phyloP scores from a whole-genome alignment of 2,113 vertebrate species.

The Oreochromis niloticus region DNA sequence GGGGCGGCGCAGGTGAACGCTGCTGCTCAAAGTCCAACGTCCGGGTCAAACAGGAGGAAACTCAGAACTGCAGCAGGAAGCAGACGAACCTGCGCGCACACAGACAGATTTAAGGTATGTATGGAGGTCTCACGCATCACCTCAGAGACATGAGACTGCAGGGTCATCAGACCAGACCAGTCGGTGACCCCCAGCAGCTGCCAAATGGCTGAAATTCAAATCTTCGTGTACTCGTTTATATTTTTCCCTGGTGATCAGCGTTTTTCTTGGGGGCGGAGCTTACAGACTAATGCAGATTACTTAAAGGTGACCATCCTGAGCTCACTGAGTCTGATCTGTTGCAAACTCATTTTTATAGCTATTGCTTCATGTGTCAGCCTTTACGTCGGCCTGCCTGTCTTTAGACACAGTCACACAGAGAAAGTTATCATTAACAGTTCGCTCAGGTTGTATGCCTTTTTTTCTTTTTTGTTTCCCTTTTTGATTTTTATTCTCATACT shows the following conservation, averaged over 20 bases:
- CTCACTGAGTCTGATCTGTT: accelerated
- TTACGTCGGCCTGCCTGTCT: not conserved
- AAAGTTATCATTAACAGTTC: not conserved
- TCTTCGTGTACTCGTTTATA: accelerated
- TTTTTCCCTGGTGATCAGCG: not conserved
- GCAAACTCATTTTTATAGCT: accelerated
- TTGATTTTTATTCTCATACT: not conserved
- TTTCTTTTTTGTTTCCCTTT: not conserved
- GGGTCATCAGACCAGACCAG: not conserved
- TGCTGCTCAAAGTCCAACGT: not conserved
- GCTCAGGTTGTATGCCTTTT: not conserved
- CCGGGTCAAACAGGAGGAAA: not conserved
- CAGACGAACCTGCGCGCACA: not conserved
- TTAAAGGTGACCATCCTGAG: not conserved
- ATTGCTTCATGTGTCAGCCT: not conserved
- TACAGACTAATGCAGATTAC: not conserved
- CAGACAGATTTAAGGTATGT: accelerated
- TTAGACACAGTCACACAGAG: not conserved
- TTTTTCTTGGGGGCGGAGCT: not conserved
- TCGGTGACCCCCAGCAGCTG: not conserved
- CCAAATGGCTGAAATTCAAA: not conserved
- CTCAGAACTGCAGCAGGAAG: not conserved
- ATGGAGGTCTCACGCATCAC: accelerated
- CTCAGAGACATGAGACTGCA: accelerated
- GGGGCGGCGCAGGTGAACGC: not conserved